phyloP scores from a whole-genome alignment of 2,113 vertebrate genomes.

The Calidris pygmaea region DNA sequence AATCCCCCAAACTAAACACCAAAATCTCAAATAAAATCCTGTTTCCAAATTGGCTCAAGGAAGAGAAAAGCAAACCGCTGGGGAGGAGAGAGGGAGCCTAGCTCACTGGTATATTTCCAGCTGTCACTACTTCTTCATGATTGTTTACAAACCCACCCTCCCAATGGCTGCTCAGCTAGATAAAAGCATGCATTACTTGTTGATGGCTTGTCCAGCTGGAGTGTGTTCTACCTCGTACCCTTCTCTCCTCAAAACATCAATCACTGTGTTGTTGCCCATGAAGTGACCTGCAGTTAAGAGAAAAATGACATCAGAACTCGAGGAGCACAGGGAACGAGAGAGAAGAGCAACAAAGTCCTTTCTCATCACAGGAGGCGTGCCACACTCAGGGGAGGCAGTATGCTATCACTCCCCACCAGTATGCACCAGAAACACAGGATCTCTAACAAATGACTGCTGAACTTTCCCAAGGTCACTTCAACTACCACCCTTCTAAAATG shows the following conservation, averaged over 20 bases:
- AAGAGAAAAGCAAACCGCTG: neutral
- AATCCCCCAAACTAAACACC: neutral
- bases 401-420: neutral
- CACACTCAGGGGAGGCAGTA: neutral
- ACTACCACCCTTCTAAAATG: neutral
- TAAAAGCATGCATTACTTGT: slow-evolving; percentile 75
- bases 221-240: slow-evolving; percentile 88
- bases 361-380: neutral
- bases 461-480: neutral
- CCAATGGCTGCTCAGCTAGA: neutral
- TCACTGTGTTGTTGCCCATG: slow-evolving; percentile 90
- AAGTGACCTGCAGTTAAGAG: slow-evolving; percentile 85
- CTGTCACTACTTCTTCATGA: neutral
- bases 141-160: neutral
- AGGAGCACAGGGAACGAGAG: neutral
- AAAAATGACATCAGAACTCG: slow-evolving; percentile 25
- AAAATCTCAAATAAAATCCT: neutral
- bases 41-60: neutral
- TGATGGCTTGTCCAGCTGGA: slow-evolving; percentile 82
- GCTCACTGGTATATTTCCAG: neutral
- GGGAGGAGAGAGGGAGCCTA: neutral
- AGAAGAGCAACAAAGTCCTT: neutral
- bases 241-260: slow-evolving; percentile 85
- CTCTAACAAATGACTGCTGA: neutral
- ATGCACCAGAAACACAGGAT: neutral